These are phyloP conservation scores for Atta cephalotes DNA, from an alignment of 1,140 invertebrate species.

Conservation along the genomic window DNA sequence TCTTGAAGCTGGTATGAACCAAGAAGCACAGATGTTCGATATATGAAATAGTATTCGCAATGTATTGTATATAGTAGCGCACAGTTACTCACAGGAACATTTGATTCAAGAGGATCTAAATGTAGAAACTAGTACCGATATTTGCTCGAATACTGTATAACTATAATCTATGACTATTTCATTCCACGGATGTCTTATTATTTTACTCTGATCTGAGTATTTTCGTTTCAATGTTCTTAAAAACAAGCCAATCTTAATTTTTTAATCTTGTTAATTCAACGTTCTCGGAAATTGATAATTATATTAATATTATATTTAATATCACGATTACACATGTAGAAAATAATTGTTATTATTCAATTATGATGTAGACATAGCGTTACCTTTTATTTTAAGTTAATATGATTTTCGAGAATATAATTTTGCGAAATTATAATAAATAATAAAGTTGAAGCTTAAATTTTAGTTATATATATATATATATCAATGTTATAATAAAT, in stretches of 20 bases:
- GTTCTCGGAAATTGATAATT: background rate
- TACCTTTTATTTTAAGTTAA: conserved; percentile 7
- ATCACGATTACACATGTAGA: background rate
- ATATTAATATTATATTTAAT: conserved; percentile 7
- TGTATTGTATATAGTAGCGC: background rate
- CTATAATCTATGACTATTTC: background rate
- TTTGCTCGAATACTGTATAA: conserved; percentile 2
- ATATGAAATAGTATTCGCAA: background rate
- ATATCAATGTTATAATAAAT: conserved; percentile 3
- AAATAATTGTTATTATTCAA: background rate
- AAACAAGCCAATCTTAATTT: background rate
- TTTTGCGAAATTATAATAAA: conserved; percentile 8
- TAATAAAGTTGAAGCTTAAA: background rate
- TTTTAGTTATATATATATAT: background rate
- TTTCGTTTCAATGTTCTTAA: background rate
- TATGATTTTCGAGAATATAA: background rate
- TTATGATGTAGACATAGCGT: background rate
- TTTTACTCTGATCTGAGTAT: background rate
- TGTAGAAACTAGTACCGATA: conserved; percentile 13
- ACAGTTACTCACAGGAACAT: conserved; percentile 3
- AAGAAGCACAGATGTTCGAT: background rate
- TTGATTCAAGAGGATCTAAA: conserved; percentile 7
- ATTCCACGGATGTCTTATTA: background rate
- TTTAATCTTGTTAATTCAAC: background rate
- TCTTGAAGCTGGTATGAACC: background rate